Evolutionary conservation across 1,140 invertebrate genomes (phyloP).

Genomic region (Drosophila grimshawi): DNA sequence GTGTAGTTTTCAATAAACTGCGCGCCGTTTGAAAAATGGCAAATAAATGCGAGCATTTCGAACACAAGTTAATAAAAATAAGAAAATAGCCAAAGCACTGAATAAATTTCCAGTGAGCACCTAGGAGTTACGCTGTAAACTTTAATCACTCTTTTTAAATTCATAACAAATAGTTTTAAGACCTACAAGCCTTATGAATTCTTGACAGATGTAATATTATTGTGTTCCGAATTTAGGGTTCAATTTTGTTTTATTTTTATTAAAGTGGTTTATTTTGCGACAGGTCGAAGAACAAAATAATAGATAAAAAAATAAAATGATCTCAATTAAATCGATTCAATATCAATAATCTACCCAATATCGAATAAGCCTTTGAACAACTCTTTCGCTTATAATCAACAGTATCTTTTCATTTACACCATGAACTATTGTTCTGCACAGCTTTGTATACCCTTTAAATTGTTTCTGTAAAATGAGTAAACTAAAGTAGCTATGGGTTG

Average conservation of each 20-base stretch:
- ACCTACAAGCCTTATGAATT: no score
- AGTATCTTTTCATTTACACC: background rate
- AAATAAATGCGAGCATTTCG: slow-evolving; percentile 67
- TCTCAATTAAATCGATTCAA: no score
- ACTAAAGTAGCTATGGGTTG: slow-evolving; percentile 50
- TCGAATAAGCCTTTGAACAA: no score
- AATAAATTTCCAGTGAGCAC: background rate
- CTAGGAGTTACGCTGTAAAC: slow-evolving; percentile 12
- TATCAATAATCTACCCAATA: no score
- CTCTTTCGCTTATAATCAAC: background rate
- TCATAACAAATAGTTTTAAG: no score
- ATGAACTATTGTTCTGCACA: background rate
- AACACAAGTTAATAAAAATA: slow-evolving; percentile 42
- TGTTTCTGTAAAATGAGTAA: slow-evolving; percentile 16
- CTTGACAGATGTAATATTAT: no score
- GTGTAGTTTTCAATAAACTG: slow-evolving; percentile 80
- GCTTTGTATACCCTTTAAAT: slow-evolving; percentile 11
- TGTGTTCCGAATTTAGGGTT: no score
- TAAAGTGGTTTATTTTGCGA: no score
- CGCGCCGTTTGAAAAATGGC: slow-evolving; percentile 71
- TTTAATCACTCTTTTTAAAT: no score
- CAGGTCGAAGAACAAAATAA: no score
- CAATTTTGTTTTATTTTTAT: no score
- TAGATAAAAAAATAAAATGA: no score
- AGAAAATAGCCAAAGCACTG: slow-evolving; percentile 13